These are phyloP conservation scores for Dynastes hyllus DNA, from an alignment of 2,888 invertebrate species.

Conservation along the genomic window DNA sequence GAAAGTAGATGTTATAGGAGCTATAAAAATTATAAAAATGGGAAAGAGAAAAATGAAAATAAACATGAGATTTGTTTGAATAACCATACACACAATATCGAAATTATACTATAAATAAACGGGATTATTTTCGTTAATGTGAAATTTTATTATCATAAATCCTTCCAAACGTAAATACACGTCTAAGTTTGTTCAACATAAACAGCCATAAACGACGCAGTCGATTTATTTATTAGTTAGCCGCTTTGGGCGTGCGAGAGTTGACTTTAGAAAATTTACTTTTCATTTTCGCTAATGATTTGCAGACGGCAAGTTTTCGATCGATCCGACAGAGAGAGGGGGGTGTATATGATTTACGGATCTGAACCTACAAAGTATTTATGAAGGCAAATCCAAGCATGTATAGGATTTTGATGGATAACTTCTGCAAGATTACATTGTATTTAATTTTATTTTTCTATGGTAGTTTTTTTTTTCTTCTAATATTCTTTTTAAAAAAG, in stretches of 20 bases:
- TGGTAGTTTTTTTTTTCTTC: too few relatives aligned
- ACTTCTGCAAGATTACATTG: too few relatives aligned
- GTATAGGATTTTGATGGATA: too few relatives aligned
- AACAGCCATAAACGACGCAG: constrained; percentile 6
- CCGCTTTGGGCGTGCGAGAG: background rate
- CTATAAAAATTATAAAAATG: background rate
- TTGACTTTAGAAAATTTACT: constrained; percentile 7
- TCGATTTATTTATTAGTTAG: background rate
- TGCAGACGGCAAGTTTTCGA: background rate
- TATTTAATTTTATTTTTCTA: too few relatives aligned
- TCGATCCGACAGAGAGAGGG: too few relatives aligned
- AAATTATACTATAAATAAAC: constrained; percentile 8
- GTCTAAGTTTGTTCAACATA: constrained; percentile 4
- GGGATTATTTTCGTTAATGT: constrained; percentile 8
- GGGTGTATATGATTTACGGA: too few relatives aligned
- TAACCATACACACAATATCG: background rate
- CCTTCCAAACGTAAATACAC: background rate
- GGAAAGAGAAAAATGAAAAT: background rate
- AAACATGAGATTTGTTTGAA: constrained; percentile 1
- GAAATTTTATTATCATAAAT: constrained; percentile 17
- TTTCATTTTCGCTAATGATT: constrained; percentile 2
- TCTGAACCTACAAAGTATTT: too few relatives aligned
- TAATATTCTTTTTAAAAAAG: too few relatives aligned
- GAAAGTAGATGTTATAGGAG: background rate
- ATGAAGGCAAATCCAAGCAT: too few relatives aligned